Evolutionary conservation across 2,113 vertebrate species (phyloP).

Genomic region (Monopterus albus): DNA sequence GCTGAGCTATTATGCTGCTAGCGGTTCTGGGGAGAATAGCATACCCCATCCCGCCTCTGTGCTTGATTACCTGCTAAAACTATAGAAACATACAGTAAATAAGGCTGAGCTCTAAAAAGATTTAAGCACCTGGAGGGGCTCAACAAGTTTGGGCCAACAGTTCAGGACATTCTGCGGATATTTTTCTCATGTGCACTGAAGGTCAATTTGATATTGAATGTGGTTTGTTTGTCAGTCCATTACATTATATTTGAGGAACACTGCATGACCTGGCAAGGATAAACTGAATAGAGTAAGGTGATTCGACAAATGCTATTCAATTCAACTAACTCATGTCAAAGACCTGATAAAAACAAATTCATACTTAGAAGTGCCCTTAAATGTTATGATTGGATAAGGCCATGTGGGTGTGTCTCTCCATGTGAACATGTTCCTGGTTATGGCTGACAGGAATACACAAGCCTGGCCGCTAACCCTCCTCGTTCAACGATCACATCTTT

Average conservation of each 20-base stretch:
- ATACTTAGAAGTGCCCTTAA: slow-evolving; percentile 43
- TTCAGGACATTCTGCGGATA: slow-evolving; percentile 33
- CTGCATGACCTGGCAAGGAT: slow-evolving; percentile 20
- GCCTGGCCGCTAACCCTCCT: slow-evolving; percentile 48
- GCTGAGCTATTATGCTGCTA: slow-evolving; percentile 73
- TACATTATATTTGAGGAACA: slow-evolving; percentile 39
- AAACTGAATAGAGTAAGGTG: slow-evolving; percentile 31
- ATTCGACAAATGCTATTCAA: slow-evolving; percentile 53
- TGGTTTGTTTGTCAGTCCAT: slow-evolving; percentile 46
- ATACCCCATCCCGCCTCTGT: slow-evolving; percentile 69
- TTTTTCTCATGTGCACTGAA: slow-evolving; percentile 38
- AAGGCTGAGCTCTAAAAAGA: slow-evolving; percentile 41
- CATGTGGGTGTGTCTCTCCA: slow-evolving; percentile 53
- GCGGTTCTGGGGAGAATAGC: slow-evolving; percentile 56
- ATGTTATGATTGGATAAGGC: slow-evolving; percentile 51
- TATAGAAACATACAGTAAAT: slow-evolving; percentile 69
- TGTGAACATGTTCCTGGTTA: slow-evolving; percentile 55
- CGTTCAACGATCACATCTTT: slow-evolving; percentile 38
- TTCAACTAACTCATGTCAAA: slow-evolving; percentile 47
- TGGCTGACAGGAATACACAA: slow-evolving; percentile 58
- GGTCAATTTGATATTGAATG: slow-evolving; percentile 55
- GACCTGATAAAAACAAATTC: slow-evolving; percentile 59
- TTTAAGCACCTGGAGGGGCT: slow-evolving; percentile 44
- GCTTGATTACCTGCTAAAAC: slow-evolving; percentile 71
- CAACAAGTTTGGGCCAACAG: slow-evolving; percentile 19